phyloP scores from a whole-genome alignment of 1,140 invertebrate genomes.

The Drosophila serrata region DNA sequence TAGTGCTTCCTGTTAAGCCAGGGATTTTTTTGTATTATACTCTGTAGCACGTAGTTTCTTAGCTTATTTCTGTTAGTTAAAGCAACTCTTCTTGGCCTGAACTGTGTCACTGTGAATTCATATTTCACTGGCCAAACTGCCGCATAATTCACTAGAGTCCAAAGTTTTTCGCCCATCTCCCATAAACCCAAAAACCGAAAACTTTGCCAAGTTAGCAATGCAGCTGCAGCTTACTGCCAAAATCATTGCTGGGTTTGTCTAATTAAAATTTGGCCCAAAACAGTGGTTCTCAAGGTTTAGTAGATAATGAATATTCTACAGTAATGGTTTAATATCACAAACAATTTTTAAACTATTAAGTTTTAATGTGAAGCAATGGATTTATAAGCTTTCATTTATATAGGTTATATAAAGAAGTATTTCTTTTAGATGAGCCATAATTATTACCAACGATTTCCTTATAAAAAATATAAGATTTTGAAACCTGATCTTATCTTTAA shows the following conservation, averaged over 20 bases:
- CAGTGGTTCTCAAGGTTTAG: background rate
- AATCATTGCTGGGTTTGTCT: slow-evolving; percentile 41
- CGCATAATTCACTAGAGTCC: slow-evolving; percentile 28
- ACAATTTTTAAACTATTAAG: background rate
- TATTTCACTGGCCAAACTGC: slow-evolving; percentile 26
- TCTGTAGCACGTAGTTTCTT: no score
- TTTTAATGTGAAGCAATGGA: no score
- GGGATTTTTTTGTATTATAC: background rate
- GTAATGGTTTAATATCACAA: background rate
- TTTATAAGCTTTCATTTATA: background rate
- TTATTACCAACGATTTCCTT: background rate
- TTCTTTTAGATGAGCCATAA: background rate
- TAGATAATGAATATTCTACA: background rate
- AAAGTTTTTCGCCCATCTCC: slow-evolving; percentile 1
- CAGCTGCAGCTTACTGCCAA: slow-evolving; percentile 26
- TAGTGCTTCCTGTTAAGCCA: background rate
- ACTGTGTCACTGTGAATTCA: slow-evolving; percentile 9
- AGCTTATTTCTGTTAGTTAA: slow-evolving; percentile 9
- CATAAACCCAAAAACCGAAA: background rate
- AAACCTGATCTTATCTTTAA: background rate
- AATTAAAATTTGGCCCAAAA: slow-evolving; percentile 26
- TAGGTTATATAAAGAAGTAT: background rate
- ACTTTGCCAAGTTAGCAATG: slow-evolving; percentile 20
- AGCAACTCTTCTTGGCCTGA: background rate
- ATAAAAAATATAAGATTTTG: background rate